These are phyloP conservation scores for Vespertilio murinus DNA, from an alignment of 2,797 vertebrate genomes.

Conservation along the genomic window DNA sequence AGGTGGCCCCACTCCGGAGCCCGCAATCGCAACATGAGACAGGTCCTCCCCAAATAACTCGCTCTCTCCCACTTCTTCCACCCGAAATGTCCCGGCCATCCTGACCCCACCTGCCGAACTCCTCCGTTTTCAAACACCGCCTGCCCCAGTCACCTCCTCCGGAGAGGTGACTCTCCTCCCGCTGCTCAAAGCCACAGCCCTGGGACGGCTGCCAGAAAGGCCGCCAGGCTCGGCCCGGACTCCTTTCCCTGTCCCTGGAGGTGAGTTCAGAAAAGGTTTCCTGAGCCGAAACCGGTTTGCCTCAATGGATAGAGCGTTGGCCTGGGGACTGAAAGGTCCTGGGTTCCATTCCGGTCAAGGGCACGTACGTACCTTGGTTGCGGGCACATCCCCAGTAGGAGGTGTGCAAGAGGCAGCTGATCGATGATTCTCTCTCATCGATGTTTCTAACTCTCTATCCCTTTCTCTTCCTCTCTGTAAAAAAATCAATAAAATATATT, in stretches of 20 bases:
- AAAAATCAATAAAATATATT: too few relatives aligned
- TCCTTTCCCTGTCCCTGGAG: neutral
- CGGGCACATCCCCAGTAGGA: too few relatives aligned
- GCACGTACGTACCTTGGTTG: too few relatives aligned
- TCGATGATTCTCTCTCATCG: too few relatives aligned
- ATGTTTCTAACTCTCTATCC: too few relatives aligned
- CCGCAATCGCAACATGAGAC: neutral
- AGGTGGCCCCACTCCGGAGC: neutral
- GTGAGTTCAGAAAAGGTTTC: conserved; percentile 41
- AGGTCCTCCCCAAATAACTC: neutral
- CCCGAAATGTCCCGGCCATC: neutral
- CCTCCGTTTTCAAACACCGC: neutral
- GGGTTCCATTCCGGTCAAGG: too few relatives aligned
- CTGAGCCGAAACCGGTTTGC: too few relatives aligned
- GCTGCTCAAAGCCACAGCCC: neutral
- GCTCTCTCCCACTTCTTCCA: neutral
- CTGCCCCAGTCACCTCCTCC: neutral
- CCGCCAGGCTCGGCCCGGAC: neutral
- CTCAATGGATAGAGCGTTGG: too few relatives aligned
- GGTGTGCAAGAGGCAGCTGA: too few relatives aligned
- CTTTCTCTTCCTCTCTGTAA: too few relatives aligned
- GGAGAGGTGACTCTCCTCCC: neutral
- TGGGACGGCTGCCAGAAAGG: neutral
- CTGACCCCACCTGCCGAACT: neutral
- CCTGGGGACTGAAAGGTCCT: too few relatives aligned